Evolutionary conservation across 37 sponge, comb jelly and placozoan genomes (phyloP), one percentile per base, ranked within the genome.

Genomic region (Bolinopsis microptera): DNA sequence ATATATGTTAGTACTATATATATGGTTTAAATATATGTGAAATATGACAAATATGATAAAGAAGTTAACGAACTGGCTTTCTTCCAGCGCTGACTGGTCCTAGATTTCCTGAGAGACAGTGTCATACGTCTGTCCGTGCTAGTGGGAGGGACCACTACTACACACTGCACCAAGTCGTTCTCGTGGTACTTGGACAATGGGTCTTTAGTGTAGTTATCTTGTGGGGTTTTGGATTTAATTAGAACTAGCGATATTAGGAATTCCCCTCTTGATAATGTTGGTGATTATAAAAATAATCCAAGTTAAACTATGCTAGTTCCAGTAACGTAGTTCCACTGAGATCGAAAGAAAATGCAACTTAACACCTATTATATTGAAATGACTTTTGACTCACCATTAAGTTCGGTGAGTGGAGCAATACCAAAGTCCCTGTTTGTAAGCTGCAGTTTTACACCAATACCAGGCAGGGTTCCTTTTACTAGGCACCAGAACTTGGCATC

Each of bases 41-140:
- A n/a, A n/a, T n/a, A n/a, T n/a, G n/a, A n/a, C n/a, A n/a, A n/a
- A n/a, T 48, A 13, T 48, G 5, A 18, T 28, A 32, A 22, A 77
- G 80, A 9, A 77, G 33, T 35, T 13, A n/a, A 77, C 37, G 35
- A 16, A 41, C 90, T 48, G 22, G 32, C 35, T 30, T 86, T 86
- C 61, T 86, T 86, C 90, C 90, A 86, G 1, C 90, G 41, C 61
- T 86, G 90, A 27, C 90, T 86, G 22, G 61, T 39, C 48, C 90
- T 38, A 5, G 61, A 41, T 48, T 39, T 38, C 26, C 90, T 38
- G 2, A 39, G 41, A 26, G 90, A 86, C 30, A 86, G 61, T 2
- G 61, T 41, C n/a, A 40, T 35, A 9, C 61, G 41, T 34, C 48
- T 39, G n/a, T 30, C 28, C 23, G 5, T 23, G 13, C 23, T 23